A percentile compares a stretch with the other conserved stretches of the same genome.
phyloP scores from a whole-genome alignment of 2,113 vertebrate species.

The Columba janthina region DNA sequence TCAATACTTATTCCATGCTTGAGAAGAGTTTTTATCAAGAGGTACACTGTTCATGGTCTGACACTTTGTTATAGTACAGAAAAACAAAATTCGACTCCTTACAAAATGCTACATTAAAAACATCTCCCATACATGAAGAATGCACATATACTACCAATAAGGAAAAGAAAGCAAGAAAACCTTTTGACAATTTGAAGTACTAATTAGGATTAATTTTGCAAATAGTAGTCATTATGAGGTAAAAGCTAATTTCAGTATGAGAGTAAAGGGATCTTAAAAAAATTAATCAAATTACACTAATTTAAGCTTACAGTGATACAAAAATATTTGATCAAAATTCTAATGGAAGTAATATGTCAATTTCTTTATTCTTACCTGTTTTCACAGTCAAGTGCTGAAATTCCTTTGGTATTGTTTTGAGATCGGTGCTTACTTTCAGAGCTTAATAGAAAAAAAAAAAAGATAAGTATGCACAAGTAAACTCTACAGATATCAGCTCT shows the following conservation, averaged over 20 bases:
- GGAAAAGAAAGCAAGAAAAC: background rate
- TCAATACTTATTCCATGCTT: background rate
- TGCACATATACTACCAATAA: background rate
- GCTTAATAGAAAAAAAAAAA: conserved; percentile 42
- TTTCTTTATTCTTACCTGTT: conserved; percentile 73
- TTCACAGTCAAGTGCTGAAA: conserved; percentile 70
- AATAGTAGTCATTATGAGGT: background rate
- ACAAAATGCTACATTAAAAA: background rate
- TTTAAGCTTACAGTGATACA: background rate
- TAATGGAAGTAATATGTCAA: background rate
- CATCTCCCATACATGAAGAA: background rate
- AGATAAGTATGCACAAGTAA: background rate
- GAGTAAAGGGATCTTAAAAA: background rate
- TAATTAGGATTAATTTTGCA: background rate
- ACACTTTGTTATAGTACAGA: background rate
- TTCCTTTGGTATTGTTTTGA: conserved; percentile 74
- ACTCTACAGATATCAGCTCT: background rate
- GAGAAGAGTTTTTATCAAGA: background rate
- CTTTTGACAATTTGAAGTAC: background rate
- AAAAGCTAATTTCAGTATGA: background rate
- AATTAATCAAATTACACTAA: background rate
- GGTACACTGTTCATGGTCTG: background rate
- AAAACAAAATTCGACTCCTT: background rate
- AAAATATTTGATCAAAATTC: background rate
- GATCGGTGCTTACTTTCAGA: conserved; percentile 59